Evolutionary conservation across 1,140 invertebrate genomes (phyloP), one percentile per base, ranked within the genome.

Genomic region (Drosophila truncata): DNA sequence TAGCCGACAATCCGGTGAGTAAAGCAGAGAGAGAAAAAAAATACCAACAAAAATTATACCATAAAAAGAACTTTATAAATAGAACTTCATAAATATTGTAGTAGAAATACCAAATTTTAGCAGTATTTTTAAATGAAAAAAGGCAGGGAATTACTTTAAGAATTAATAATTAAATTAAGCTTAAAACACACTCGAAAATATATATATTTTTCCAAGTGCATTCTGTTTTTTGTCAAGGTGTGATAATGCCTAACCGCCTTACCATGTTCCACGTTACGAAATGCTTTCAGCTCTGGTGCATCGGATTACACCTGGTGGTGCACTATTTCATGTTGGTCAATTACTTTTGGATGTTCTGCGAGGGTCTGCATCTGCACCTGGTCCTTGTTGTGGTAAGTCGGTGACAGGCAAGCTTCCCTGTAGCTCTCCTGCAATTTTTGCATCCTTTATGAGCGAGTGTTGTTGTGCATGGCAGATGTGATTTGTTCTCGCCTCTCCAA

Each of bases 281-380:
- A 23, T 55, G 2, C 29, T 76, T 75, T 18, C 94, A 98, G 97
- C 84, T 95, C 16, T 95, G 95, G 93, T 99, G 98, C 91, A 96
- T 96, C 86, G 84, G 95, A 0, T 92, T 98, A 0, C 97, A 98
- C 91, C 93, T 98, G 8, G 74, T 97, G 11, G 95, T 96, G 1
- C 96, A 98, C 78, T 98, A 98, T 92, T 96, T 97, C 82, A 95
- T 98, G 92, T 93, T 98, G 44, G 96, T 96, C 55, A 98, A 97
- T 93, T 98, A 98, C 93, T 96, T 97, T 78, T 99, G 98, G 98
- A 97, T 97, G 96, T 95, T 98, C 75, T 97, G 96, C 84, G 97
- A 98, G 93, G 97, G 97, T 1, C 94, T 99, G 14, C 98, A 98
- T 92, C 94, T 99, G 4, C 97, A 98, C 91, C 96, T 97, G 0